These are phyloP conservation scores for Eupeodes latifasciatus DNA, from an alignment of 2,888 invertebrate genomes.

Conservation along the genomic window DNA sequence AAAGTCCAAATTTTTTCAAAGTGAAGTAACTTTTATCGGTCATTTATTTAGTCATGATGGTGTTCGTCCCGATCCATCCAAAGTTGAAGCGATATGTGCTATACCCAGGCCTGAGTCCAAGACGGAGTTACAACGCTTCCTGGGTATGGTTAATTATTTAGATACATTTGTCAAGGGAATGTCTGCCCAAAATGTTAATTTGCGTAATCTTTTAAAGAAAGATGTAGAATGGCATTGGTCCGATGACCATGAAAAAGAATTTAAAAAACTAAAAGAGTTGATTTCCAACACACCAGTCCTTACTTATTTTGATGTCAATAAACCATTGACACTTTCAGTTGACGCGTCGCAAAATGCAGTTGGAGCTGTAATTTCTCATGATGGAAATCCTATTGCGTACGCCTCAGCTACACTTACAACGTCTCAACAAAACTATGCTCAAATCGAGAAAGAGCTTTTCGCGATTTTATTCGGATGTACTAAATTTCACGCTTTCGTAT, in stretches of 20 bases:
- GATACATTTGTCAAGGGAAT: conserved; percentile 75
- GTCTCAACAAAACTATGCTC: too few species aligned
- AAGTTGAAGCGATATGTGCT: conserved; percentile 46
- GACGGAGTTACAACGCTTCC: conserved; percentile 66
- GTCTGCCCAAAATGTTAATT: conserved; percentile 65
- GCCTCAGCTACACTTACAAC: too few species aligned
- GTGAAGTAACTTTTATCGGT: conserved; percentile 50
- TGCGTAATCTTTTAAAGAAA: conserved; percentile 58
- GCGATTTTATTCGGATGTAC: too few species aligned
- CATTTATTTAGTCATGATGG: conserved; percentile 49
- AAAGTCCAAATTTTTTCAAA: conserved; percentile 37
- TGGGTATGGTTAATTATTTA: conserved; percentile 77
- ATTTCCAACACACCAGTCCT: conserved; percentile 22
- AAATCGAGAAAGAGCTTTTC: too few species aligned
- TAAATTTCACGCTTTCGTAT: too few species aligned
- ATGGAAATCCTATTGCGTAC: too few species aligned
- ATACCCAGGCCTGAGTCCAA: conserved; percentile 54
- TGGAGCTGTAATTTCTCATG: too few species aligned
- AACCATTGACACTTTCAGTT: conserved; percentile 35
- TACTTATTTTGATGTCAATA: conserved; percentile 31
- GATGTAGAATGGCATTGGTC: conserved; percentile 61
- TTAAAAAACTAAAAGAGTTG: conserved; percentile 18
- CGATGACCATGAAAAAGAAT: conserved; percentile 32
- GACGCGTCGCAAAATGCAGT: conserved; percentile 29
- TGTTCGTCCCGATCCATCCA: conserved; percentile 44